Base-by-base conservation (phyloP, 2,113 vertebrate genomes). In the Channa maculata region DNA sequence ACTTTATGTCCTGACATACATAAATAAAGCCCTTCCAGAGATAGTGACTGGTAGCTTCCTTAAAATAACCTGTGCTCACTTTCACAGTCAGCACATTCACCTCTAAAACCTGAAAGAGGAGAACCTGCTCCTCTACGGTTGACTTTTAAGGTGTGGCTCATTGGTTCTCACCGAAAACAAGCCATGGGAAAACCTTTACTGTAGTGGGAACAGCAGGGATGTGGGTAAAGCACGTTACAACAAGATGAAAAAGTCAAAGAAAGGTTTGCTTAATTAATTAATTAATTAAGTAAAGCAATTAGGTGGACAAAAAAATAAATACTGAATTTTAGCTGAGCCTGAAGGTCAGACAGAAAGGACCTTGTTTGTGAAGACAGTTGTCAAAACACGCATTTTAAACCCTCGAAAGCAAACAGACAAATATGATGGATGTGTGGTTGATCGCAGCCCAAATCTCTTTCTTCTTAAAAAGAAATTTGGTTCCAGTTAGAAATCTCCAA, bases 41-140 rank as follows among this genome's bases (percentile, higher is more conserved):
- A 70, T 5, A 38, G 37, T 67, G 41, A 24, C 44, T 39, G 52
- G 15, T 43, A 71, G 60, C 50, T 67, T 46, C 59, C 64, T 49
- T 78, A 63, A 58, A 54, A 74, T 38, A 61, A 67, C 66, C 66
- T 51, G 71, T 36, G 37, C 43, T 83, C 41, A 50, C 24, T 52
- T 75, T 83, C 79, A 88, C 84, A 82, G 75, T 85, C 71, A 61
- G 68, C 74, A 74, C 51, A 62, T 77, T 77, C 48, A 75, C 34
- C 67, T 53, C 58, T 50, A 8, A 2, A 8, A 38, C 45, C 5
- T 8, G 50, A 43, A 12, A 57, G 78, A 91, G 77, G 82, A 91
- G 89, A 89, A 82, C 89, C 91, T n/a, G 91, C 91, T 92, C 87
- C 88, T 86, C 84, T 50, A 3, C 52, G 55, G 49, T 59, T 15